phyloP scores from a whole-genome alignment of 2,888 invertebrate species.

The Balanococcus diminutus region DNA sequence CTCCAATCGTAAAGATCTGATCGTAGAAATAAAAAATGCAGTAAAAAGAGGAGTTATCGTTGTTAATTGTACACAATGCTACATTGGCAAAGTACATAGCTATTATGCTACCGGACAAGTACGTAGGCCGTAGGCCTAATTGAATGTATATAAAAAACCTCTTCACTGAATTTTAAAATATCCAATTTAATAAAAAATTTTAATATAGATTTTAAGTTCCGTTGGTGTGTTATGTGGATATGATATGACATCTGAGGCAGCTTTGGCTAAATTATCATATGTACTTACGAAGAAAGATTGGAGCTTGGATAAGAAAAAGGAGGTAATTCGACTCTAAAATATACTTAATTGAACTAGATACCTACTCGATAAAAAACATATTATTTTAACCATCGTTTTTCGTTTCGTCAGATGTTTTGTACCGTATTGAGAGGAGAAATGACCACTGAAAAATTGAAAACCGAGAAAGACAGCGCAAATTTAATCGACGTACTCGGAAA shows the following conservation, averaged over 20 bases:
- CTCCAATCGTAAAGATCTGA: constrained; percentile 77
- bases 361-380: neutral
- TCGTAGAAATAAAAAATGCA: constrained; percentile 74
- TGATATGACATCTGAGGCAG: constrained; percentile 94
- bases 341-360: too few species aligned
- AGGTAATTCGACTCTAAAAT: constrained; percentile 63
- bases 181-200: too few species aligned
- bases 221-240: constrained; percentile 79
- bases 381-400: neutral
- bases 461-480: constrained; percentile 60
- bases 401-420: constrained; percentile 71
- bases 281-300: constrained; percentile 81
- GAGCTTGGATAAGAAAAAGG: constrained; percentile 69
- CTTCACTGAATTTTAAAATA: too few species aligned
- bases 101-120: constrained; percentile 86
- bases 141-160: too few species aligned
- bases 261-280: constrained; percentile 87
- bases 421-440: constrained; percentile 82
- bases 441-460: constrained; percentile 60
- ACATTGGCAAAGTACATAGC: constrained; percentile 77
- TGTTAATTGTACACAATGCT: constrained; percentile 91
- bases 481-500: constrained; percentile 67
- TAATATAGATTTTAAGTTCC: constrained; percentile 65
- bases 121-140: too few species aligned
- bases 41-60: constrained; percentile 79